These are phyloP conservation scores for Himalopsyche phryganea DNA, from an alignment of 1,140 invertebrate species.

Conservation along the genomic window DNA sequence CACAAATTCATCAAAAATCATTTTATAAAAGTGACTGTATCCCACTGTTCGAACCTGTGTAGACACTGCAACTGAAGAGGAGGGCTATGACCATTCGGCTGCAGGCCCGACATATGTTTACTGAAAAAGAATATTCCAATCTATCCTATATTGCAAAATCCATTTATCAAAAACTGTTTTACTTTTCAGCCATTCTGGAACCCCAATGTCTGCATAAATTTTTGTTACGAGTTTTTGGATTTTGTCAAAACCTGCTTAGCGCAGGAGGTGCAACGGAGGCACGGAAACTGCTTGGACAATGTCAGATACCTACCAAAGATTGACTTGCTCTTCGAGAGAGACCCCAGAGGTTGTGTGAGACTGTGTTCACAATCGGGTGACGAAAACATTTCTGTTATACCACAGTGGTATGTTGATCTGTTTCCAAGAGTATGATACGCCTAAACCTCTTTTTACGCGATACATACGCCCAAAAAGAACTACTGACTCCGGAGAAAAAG, in stretches of 20 bases:
- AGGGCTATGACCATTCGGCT: no score
- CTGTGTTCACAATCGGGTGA: background rate
- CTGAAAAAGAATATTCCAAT: no score
- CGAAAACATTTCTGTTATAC: conserved; percentile 10
- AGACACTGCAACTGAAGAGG: no score
- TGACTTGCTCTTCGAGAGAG: conserved; percentile 22
- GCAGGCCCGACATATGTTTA: no score
- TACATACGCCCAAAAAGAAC: no score
- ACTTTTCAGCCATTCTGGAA: conserved; percentile 19
- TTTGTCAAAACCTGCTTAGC: conserved; percentile 20
- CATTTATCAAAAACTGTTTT: background rate
- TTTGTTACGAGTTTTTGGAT: conserved; percentile 15
- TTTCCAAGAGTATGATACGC: conserved; percentile 11
- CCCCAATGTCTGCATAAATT: conserved; percentile 25
- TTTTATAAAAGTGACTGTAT: no score
- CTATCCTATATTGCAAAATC: no score
- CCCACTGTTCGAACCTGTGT: no score
- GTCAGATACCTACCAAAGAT: conserved; percentile 9
- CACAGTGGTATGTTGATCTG: conserved; percentile 3
- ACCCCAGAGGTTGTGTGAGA: background rate
- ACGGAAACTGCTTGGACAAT: background rate
- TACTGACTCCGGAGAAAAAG: no score
- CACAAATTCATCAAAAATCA: no score
- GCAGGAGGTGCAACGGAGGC: conserved; percentile 5
- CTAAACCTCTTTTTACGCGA: no score